Evolutionary conservation across 2,888 invertebrate species (phyloP).

Genomic region (Augochlorella aurata): DNA sequence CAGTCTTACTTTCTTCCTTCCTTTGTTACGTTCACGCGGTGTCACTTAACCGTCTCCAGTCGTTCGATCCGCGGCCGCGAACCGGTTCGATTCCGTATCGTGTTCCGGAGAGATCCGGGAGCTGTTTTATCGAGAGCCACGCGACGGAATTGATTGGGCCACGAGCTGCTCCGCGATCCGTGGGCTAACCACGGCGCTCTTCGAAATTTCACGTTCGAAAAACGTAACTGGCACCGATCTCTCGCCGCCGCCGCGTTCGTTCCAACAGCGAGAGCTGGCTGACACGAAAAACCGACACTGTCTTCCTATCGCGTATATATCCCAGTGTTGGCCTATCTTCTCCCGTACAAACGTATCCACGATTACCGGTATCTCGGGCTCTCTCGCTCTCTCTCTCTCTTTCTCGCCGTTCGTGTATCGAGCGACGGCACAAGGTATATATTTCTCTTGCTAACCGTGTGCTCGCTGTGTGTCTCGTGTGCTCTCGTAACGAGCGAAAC

Average conservation of each 20-base stretch:
- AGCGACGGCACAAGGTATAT: constrained; percentile 14
- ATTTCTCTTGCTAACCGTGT: constrained; percentile 14
- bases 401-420: background rate
- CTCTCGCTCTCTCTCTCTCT: background rate
- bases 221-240: constrained; percentile 23
- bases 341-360: constrained; percentile 37
- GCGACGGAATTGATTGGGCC: constrained; percentile 57
- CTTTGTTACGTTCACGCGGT: constrained; percentile 22
- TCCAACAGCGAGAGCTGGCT: background rate
- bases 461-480: constrained; percentile 3
- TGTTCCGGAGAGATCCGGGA: constrained; percentile 28
- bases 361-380: constrained; percentile 44
- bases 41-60: constrained; percentile 42
- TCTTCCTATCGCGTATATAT: constrained; percentile 24
- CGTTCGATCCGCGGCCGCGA: constrained; percentile 48
- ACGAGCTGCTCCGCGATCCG: constrained; percentile 32
- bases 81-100: constrained; percentile 51
- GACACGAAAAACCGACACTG: constrained; percentile 37
- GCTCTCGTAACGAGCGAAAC: background rate
- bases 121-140: constrained; percentile 43
- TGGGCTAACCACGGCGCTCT: constrained; percentile 12
- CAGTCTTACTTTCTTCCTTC: constrained; percentile 30
- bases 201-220: constrained; percentile 27
- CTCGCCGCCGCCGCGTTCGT: background rate
- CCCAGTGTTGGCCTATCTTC: constrained; percentile 28